Evolutionary conservation across 2,797 vertebrate genomes (phyloP).

Genomic region (Periophthalmus magnuspinnatus): DNA sequence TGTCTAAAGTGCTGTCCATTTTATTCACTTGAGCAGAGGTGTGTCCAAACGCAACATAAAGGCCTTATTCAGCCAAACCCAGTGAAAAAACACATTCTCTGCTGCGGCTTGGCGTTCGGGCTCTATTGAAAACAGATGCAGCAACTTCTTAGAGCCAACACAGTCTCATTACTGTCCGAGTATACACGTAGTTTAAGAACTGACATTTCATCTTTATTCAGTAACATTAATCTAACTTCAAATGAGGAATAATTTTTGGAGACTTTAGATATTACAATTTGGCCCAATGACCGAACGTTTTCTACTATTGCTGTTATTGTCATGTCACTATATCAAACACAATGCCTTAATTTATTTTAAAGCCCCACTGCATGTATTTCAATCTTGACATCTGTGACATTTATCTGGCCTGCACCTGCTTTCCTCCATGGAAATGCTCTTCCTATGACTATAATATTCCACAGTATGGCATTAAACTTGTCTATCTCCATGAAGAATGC

Average conservation of each 20-base stretch:
- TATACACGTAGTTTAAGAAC: background rate
- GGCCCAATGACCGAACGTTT: too few species aligned
- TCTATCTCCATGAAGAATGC: too few species aligned
- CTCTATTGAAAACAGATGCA: slow-evolving; percentile 65
- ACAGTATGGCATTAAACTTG: too few species aligned
- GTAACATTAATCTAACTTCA: background rate
- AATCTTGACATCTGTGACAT: too few species aligned
- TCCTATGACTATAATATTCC: too few species aligned
- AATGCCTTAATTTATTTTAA: too few species aligned
- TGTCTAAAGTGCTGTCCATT: slow-evolving; percentile 36
- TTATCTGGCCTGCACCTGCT: too few species aligned
- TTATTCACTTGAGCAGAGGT: slow-evolving; percentile 24
- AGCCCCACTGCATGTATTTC: too few species aligned
- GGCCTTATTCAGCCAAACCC: slow-evolving; percentile 62
- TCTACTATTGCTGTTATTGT: too few species aligned
- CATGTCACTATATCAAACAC: too few species aligned
- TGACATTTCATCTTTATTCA: slow-evolving; percentile 10
- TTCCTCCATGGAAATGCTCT: too few species aligned
- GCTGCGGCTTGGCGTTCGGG: slow-evolving; percentile 25
- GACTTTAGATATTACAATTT: too few species aligned
- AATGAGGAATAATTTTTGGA: background rate
- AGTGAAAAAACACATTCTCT: slow-evolving; percentile 33
- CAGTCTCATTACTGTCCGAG: slow-evolving; percentile 10
- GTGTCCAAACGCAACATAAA: slow-evolving; percentile 60
- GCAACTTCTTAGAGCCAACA: slow-evolving; percentile 25